Evolutionary conservation across 2,797 vertebrate species (phyloP).

Genomic region (Emys orbicularis): DNA sequence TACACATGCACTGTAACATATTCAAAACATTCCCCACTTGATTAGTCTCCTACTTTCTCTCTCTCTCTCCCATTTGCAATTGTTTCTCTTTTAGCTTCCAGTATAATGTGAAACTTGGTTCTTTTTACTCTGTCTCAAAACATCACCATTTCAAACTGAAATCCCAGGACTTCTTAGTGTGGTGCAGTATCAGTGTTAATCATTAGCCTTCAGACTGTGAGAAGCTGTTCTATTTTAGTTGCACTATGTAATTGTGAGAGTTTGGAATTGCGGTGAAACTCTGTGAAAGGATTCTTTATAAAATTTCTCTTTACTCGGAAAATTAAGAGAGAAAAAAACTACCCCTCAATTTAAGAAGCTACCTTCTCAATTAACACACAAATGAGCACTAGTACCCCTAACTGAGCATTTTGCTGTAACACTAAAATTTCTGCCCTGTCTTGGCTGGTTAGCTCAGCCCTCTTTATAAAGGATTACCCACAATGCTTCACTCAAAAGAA

Average conservation of each 20-base stretch:
- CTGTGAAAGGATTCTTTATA: not conserved
- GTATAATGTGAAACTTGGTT: not conserved
- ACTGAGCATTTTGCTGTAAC: not conserved
- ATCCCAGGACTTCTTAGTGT: not conserved
- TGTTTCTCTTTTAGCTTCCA: not conserved
- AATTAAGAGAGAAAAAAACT: not conserved
- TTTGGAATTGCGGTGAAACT: not conserved
- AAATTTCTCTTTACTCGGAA: not conserved
- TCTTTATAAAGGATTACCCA: not conserved
- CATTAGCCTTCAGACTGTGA: not conserved
- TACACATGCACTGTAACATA: not conserved
- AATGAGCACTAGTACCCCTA: not conserved
- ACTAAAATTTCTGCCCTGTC: not conserved
- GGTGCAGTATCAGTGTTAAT: not conserved
- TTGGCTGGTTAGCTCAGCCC: not conserved
- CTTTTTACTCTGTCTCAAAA: not conserved
- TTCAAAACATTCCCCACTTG: accelerated
- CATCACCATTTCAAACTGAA: not conserved
- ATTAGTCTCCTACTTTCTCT: not conserved
- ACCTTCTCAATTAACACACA: not conserved
- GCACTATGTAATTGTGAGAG: not conserved
- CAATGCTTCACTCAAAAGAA: not conserved
- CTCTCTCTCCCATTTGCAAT: not conserved
- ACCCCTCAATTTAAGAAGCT: not conserved
- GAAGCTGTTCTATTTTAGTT: not conserved